Conservation (phyloP, 2,113 vertebrate genomes). For the Mustela lutreola region DNA sequence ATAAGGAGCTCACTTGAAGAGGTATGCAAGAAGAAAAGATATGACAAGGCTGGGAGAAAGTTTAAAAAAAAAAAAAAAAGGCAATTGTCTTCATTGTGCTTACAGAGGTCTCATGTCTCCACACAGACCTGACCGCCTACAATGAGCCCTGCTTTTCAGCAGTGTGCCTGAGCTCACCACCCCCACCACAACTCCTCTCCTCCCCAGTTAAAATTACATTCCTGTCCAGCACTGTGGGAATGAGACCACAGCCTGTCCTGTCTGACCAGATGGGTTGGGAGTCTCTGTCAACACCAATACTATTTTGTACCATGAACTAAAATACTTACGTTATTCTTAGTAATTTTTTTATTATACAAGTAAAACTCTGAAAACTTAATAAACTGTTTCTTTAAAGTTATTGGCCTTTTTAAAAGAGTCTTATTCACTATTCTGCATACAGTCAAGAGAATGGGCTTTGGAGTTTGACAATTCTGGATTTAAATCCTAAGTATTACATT, state of each 20-base stretch:
- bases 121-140: not conserved
- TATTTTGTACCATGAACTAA: constrained; percentile 75
- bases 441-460: constrained; percentile 13
- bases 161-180: not conserved
- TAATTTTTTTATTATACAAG: constrained; percentile 60
- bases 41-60: not conserved
- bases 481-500: constrained; percentile 5
- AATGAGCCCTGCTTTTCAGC: not conserved
- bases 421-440: not conserved
- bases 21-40: not conserved
- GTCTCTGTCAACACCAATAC: constrained; percentile 78
- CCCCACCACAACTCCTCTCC: constrained; percentile 57
- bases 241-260: constrained; percentile 10
- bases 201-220: constrained; percentile 67
- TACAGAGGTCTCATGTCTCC: not conserved
- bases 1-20: not conserved
- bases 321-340: constrained; percentile 73
- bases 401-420: constrained; percentile 45
- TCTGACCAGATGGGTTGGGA: constrained; percentile 72
- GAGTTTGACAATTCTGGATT: not conserved
- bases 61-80: not conserved
- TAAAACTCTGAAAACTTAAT: constrained; percentile 73
- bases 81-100: not conserved
- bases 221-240: constrained; percentile 64
- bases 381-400: constrained; percentile 65